Base-by-base conservation (phyloP, 1,140 invertebrate genomes). In the Macrocentrus cingulum region DNA sequence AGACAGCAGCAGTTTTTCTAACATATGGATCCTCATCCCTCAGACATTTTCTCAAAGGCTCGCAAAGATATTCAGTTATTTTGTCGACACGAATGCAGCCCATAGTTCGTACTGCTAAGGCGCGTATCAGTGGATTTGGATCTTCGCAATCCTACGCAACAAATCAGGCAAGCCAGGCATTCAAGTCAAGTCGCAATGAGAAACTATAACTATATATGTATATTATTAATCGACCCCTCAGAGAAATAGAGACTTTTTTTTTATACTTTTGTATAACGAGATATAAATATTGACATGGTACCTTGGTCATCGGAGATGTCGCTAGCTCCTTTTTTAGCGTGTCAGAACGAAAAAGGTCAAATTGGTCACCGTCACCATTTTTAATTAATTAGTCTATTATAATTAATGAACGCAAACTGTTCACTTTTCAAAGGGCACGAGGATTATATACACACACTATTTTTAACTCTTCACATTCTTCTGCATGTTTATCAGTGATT, bases 1-100 rank as follows among this genome's bases (percentile, higher is more conserved):
- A 99, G 22, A 99, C 97, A 8, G 98, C 98, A 13, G 98, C 98
- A 1, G 98, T 99, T 82, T 99, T 99, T 46, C 97, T 84, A 0
- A 99, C 98, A 82, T 99, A 99, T 0, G 98, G 98, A 84, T 99
- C 98, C 77, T 99, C 97, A 82, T 99, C 98, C 76, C 95, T 95
- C 64, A 99, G 84, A 80, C 98, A 99, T 76, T 99, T 99, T 44
- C 98, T 82, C 58, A 99, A 81, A 2, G 98, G 98, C 74, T 99
- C 97, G 81, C 98, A 99, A 6, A 99, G 82, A 81, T 99, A 99
- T 81, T 99, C 98, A 1, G 98, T 99, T 68, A 99, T 99, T 82
- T 99, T 99, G 80, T 99, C 98, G 42, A 99, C 98, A 42, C 98
- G 85, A 71, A 99, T 99, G 75, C 97, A 99, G 36, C 97, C 98